phyloP scores from a whole-genome alignment of 2,113 vertebrate genomes.

The Andinoacara biseriatus region DNA sequence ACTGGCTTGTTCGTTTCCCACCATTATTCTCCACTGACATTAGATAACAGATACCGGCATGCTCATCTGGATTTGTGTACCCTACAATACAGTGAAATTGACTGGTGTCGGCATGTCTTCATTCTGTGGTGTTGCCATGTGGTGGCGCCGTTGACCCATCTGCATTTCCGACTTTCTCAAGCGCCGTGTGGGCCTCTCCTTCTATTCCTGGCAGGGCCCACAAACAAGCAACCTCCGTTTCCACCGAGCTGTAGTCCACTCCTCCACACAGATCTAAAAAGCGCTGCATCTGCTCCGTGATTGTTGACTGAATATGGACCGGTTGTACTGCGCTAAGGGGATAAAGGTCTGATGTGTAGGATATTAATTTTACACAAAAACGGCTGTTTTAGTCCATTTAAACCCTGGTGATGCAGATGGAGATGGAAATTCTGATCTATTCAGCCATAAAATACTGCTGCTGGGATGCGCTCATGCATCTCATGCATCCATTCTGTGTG shows the following conservation, averaged over 20 bases:
- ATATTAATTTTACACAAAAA: background rate
- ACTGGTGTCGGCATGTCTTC: background rate
- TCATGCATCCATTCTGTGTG: background rate
- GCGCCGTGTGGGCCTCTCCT: slow-evolving; percentile 54
- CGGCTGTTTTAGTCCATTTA: background rate
- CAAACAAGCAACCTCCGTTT: slow-evolving; percentile 34
- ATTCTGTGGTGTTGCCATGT: slow-evolving; percentile 21
- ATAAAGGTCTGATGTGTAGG: background rate
- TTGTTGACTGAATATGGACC: slow-evolving; percentile 10
- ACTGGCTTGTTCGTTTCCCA: background rate
- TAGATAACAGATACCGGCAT: background rate
- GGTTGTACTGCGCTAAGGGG: background rate
- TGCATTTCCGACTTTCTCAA: background rate
- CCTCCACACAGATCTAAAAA: slow-evolving; percentile 43
- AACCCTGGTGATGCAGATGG: background rate
- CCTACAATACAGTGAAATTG: background rate
- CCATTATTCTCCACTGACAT: background rate
- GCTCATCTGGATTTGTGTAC: slow-evolving; percentile 16
- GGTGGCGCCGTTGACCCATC: slow-evolving; percentile 47
- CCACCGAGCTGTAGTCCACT: slow-evolving; percentile 31
- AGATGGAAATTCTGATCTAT: background rate
- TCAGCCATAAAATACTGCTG: background rate
- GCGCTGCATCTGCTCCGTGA: slow-evolving; percentile 28
- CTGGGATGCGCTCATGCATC: background rate
- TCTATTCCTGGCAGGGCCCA: slow-evolving; percentile 48